Evolutionary conservation across 2,797 vertebrate species (phyloP).

Genomic region (Bovichtus variegatus): DNA sequence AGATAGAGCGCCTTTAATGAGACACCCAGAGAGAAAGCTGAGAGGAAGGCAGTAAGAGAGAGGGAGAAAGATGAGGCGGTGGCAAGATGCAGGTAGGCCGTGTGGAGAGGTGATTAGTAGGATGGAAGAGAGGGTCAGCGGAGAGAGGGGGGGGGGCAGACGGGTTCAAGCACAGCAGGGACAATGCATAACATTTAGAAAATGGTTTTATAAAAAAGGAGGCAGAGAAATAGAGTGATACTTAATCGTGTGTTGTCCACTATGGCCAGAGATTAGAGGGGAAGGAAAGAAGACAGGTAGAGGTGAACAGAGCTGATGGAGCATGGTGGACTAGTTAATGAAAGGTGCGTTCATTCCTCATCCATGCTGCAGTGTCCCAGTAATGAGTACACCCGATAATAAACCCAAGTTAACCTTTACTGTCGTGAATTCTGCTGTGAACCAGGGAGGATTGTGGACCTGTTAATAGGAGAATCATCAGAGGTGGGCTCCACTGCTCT

Average conservation of each 20-base stretch:
- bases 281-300: constrained; percentile 13
- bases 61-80: constrained; percentile 68
- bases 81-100: constrained; percentile 65
- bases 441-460: constrained; percentile 13
- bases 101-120: constrained; percentile 74
- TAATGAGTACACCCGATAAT: constrained; percentile 62
- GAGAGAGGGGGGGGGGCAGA: constrained; percentile 7
- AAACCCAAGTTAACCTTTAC: constrained; percentile 67
- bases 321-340: constrained; percentile 35
- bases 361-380: constrained; percentile 28
- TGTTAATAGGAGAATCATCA: constrained; percentile 53
- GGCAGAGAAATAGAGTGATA: constrained; percentile 11
- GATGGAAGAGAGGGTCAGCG: constrained; percentile 62
- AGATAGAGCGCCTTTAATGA: constrained; percentile 86
- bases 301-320: constrained; percentile 38
- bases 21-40: constrained; percentile 78
- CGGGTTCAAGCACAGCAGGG: constrained; percentile 41
- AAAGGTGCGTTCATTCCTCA: constrained; percentile 58
- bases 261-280: constrained; percentile 27
- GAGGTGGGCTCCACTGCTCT: constrained; percentile 18
- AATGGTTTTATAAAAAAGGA: constrained; percentile 29
- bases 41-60: constrained; percentile 54
- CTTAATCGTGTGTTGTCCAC: constrained; percentile 14
- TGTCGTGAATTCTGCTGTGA: constrained; percentile 36
- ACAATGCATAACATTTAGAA: constrained; percentile 65